Percentiles rank a stretch among this genome's conserved stretches.
Conservation (phyloP, 2,797 vertebrate genomes). For the Sphaeramia orbicularis region DNA sequence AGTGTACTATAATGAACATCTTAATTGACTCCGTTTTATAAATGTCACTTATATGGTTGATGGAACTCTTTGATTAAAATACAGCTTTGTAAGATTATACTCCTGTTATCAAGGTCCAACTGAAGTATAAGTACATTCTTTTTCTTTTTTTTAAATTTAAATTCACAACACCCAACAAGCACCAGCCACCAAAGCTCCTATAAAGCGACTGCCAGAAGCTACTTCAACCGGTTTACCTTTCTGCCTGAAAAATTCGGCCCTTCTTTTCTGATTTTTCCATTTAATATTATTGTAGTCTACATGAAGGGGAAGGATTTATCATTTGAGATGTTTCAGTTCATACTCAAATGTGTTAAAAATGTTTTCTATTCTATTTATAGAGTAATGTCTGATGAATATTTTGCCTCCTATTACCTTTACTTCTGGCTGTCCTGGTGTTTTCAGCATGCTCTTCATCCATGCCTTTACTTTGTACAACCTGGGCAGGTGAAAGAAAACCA, state of each 20-base stretch:
- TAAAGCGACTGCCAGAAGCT: not conserved
- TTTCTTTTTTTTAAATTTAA: constrained; percentile 3
- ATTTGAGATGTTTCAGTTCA: constrained; percentile 27
- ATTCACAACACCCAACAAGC: constrained; percentile 29
- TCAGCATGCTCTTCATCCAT: constrained; percentile 76
- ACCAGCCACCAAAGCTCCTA: constrained; percentile 49
- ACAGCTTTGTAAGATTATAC: not conserved
- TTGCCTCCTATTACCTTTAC: constrained; percentile 76
- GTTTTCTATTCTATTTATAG: not conserved
- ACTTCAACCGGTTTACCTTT: constrained; percentile 86
- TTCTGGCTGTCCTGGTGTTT: constrained; percentile 37
- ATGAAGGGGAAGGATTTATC: constrained; percentile 80
- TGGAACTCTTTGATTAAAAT: constrained; percentile 2
- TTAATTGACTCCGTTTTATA: not conserved
- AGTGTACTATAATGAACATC: not conserved
- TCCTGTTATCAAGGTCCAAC: not conserved
- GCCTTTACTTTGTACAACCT: constrained; percentile 84
- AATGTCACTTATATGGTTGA: not conserved
- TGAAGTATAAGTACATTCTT: not conserved
- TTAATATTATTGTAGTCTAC: constrained; percentile 89
- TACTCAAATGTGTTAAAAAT: not conserved
- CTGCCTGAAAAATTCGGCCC: constrained; percentile 94
- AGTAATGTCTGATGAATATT: not conserved
- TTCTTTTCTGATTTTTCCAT: constrained; percentile 93
- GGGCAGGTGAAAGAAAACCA: constrained; percentile 33